Evolutionary conservation across 2,113 vertebrate species (phyloP).

Genomic region (Microcebus griseorufus): DNA sequence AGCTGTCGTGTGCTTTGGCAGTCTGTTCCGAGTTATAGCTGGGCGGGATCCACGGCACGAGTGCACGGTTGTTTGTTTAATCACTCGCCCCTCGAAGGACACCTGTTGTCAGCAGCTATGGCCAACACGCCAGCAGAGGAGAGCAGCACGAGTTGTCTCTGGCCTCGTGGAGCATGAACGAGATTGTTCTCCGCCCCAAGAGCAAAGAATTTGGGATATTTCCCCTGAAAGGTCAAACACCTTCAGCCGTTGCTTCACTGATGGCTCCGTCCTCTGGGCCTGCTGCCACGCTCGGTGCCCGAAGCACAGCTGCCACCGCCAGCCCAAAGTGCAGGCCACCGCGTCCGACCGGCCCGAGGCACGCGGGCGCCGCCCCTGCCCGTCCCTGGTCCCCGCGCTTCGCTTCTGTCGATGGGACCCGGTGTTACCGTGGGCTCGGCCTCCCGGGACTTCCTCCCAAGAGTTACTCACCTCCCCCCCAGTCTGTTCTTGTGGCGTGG

Average conservation of each 20-base stretch:
- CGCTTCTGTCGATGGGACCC: background rate
- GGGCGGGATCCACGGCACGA: accelerated
- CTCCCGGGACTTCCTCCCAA: background rate
- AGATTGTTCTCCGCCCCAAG: background rate
- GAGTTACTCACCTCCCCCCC: background rate
- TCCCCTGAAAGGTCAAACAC: background rate
- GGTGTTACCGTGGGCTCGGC: background rate
- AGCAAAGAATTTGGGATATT: background rate
- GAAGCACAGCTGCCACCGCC: background rate
- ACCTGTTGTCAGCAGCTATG: background rate
- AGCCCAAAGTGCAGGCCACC: background rate
- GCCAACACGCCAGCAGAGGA: background rate
- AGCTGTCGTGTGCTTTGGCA: accelerated
- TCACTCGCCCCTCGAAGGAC: background rate
- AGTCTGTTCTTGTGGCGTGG: background rate
- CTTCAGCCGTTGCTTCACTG: background rate
- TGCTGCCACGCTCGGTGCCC: background rate
- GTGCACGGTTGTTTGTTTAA: accelerated
- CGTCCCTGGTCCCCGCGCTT: background rate
- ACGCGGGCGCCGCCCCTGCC: accelerated
- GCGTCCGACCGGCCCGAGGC: background rate
- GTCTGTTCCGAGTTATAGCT: background rate
- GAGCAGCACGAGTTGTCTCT: background rate
- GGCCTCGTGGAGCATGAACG: background rate
- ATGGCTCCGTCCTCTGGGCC: background rate